Conservation (phyloP, 2,113 vertebrate species). For the Pseudonaja textilis region DNA sequence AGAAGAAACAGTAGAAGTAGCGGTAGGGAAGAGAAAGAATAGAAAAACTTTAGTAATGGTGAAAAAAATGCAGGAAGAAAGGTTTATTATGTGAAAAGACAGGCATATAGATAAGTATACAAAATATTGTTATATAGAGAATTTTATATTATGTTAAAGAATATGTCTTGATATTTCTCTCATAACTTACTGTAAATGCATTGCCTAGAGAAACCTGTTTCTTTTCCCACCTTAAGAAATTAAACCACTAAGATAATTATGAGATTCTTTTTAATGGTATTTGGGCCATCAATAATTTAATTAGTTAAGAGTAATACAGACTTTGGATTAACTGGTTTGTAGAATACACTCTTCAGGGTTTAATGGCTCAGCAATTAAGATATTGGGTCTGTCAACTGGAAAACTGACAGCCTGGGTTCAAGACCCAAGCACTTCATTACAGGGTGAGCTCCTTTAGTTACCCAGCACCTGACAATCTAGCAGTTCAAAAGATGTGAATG, state of each 20-base stretch:
- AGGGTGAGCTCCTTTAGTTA: not conserved
- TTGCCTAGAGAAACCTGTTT: not conserved
- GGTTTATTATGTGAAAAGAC: not conserved
- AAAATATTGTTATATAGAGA: not conserved
- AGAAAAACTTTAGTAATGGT: not conserved
- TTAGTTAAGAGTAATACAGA: not conserved
- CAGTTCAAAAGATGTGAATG: not conserved
- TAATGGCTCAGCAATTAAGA: not conserved
- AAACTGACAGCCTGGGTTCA: not conserved
- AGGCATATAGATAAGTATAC: not conserved
- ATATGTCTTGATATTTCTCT: not conserved
- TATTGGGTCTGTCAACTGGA: not conserved
- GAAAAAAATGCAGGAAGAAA: not conserved
- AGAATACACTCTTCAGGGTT: not conserved
- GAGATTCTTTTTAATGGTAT: not conserved
- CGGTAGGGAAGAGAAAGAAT: not conserved
- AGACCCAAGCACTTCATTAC: not conserved
- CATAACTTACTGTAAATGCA: not conserved
- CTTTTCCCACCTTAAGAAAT: not conserved
- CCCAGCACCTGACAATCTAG: not conserved
- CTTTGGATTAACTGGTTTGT: not conserved
- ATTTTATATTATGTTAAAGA: not conserved
- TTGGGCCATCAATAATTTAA: slow-evolving; percentile 12
- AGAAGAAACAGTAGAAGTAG: not conserved
- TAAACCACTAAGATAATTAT: not conserved